A percentile compares a stretch with the other conserved stretches of the same genome.
Conservation (phyloP, 1,140 invertebrate genomes). For the Paracyclopina nana region DNA sequence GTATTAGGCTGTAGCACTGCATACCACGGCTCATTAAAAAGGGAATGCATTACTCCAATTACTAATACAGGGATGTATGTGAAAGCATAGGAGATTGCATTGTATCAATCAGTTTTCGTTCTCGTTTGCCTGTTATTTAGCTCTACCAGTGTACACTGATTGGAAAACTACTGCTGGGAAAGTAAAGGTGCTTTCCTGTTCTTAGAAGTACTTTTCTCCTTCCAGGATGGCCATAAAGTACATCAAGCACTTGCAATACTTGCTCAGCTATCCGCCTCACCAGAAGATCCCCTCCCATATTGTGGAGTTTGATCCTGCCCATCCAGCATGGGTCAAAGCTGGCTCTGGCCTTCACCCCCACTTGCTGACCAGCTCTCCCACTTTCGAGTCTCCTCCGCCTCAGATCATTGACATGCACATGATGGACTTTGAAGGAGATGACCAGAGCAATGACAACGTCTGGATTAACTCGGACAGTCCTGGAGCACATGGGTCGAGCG, state of each 20-base stretch:
- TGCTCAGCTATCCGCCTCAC: constrained; percentile 27
- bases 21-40: constrained; percentile 3
- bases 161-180: too few relatives aligned
- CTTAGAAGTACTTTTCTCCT: constrained; percentile 20
- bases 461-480: too few relatives aligned
- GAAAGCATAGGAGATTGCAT: background rate
- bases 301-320: constrained; percentile 8
- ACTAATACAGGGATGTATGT: background rate
- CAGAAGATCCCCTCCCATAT: constrained; percentile 13
- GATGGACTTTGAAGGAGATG: too few relatives aligned
- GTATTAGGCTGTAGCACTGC: too few relatives aligned
- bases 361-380: too few relatives aligned
- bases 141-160: too few relatives aligned
- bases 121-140: background rate
- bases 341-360: too few relatives aligned
- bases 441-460: too few relatives aligned
- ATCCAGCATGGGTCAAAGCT: constrained; percentile 8
- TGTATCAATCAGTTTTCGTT: background rate
- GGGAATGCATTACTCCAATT: background rate
- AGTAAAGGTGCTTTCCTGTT: too few relatives aligned
- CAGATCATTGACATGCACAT: too few relatives aligned
- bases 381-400: too few relatives aligned
- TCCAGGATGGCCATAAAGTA: constrained; percentile 51
- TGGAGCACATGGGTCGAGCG: too few relatives aligned
- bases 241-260: constrained; percentile 47